Percentiles rank a stretch among this genome's conserved stretches.
These are phyloP conservation scores for Melieria omissa DNA, from an alignment of 2,888 invertebrate genomes.

Conservation along the genomic window DNA sequence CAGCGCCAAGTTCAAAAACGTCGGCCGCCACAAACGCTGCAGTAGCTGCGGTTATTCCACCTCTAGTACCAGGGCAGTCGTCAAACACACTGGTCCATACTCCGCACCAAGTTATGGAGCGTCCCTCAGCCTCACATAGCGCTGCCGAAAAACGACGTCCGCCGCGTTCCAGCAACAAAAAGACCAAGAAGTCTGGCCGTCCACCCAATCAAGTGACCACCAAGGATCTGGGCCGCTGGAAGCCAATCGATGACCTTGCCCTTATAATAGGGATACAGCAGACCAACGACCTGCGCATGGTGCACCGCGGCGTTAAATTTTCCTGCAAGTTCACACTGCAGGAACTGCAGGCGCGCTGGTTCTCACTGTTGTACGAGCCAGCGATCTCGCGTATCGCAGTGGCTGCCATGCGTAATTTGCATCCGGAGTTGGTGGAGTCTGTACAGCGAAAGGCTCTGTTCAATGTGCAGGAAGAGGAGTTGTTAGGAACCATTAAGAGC, in stretches of 20 bases:
- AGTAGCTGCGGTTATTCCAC: slow-evolving; percentile 6
- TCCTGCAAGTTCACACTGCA: slow-evolving; percentile 93
- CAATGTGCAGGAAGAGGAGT: slow-evolving; percentile 88
- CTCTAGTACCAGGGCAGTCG: slow-evolving; percentile 5
- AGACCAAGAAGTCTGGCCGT: slow-evolving; percentile 57
- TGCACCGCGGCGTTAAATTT: slow-evolving; percentile 94
- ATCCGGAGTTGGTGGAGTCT: slow-evolving; percentile 87
- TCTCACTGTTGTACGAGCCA: slow-evolving; percentile 94
- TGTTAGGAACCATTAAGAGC: slow-evolving; percentile 83
- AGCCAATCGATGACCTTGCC: slow-evolving; percentile 95
- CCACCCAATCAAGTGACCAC: slow-evolving; percentile 71
- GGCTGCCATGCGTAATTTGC: slow-evolving; percentile 92
- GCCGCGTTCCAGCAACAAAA: slow-evolving; percentile 51
- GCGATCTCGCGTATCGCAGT: slow-evolving; percentile 91
- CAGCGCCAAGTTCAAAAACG: neutral
- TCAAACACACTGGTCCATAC: slow-evolving; percentile 16
- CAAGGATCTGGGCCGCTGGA: slow-evolving; percentile 94
- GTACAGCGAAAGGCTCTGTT: slow-evolving; percentile 91
- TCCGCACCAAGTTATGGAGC: slow-evolving; percentile 49
- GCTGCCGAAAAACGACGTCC: slow-evolving; percentile 47
- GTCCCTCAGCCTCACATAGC: slow-evolving; percentile 31
- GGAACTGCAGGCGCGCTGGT: slow-evolving; percentile 97
- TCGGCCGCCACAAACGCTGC: neutral
- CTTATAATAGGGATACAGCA: slow-evolving; percentile 94
- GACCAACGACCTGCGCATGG: slow-evolving; percentile 82